phyloP scores from a whole-genome alignment of 2,888 invertebrate genomes.

The Lycia hirtaria region DNA sequence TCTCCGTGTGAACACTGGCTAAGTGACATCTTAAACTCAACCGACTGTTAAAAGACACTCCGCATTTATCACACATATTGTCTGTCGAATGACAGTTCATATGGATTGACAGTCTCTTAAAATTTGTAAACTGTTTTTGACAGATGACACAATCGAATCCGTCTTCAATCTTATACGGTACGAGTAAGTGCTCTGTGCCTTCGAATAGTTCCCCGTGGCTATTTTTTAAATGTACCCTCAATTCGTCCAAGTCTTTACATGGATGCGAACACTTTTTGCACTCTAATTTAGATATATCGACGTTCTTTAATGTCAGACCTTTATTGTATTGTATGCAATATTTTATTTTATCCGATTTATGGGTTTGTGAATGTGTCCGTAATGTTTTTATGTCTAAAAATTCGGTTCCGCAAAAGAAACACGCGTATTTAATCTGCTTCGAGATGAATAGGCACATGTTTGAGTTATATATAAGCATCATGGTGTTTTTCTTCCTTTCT shows the following conservation, averaged over 20 bases:
- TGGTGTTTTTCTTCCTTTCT: slow-evolving; percentile 46
- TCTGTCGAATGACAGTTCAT: slow-evolving; percentile 60
- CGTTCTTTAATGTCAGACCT: slow-evolving; percentile 55
- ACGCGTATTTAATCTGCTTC: slow-evolving; percentile 56
- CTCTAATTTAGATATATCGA: slow-evolving; percentile 58
- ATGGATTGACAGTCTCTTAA: slow-evolving; percentile 52
- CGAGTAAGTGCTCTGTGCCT: slow-evolving; percentile 49
- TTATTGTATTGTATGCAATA: slow-evolving; percentile 43
- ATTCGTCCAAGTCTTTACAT: slow-evolving; percentile 42
- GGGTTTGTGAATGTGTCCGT: slow-evolving; percentile 50
- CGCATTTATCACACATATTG: slow-evolving; percentile 62
- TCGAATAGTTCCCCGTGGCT: slow-evolving; percentile 49
- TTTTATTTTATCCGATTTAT: slow-evolving; percentile 43
- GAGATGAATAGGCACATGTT: slow-evolving; percentile 64
- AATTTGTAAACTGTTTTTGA: slow-evolving; percentile 49
- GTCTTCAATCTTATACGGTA: slow-evolving; percentile 54
- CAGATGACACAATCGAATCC: slow-evolving; percentile 55
- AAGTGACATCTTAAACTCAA: slow-evolving; percentile 55
- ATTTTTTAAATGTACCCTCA: slow-evolving; percentile 52
- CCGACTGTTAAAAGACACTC: slow-evolving; percentile 54
- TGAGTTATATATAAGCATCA: slow-evolving; percentile 60
- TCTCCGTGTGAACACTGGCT: slow-evolving; percentile 49
- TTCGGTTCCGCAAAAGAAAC: slow-evolving; percentile 54
- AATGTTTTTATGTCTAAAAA: slow-evolving; percentile 52
- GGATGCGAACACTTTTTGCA: slow-evolving; percentile 54